Evolutionary conservation across 2,113 vertebrate genomes (phyloP), one percentile per base, ranked within the genome.

Genomic region (Pseudorectes ferrugineus): DNA sequence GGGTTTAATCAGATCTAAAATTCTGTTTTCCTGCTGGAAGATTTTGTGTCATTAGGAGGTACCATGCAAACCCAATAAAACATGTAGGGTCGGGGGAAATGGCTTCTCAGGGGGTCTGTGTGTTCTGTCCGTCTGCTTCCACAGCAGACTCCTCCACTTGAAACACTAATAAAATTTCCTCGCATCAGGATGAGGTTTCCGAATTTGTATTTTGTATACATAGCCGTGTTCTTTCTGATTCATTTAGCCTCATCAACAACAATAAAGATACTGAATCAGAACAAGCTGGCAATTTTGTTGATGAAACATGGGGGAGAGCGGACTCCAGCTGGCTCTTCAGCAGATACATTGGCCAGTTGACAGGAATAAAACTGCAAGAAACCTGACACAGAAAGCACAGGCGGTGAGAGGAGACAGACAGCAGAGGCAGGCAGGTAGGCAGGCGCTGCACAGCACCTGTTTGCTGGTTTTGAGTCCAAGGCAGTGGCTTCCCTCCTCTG

Each of bases 231-330:
- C 88, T 78, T 90, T 96, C 94, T 88, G 93, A 96, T 94, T 96
- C 93, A 85, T 95, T 94, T 94, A 92, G 82, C 90, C 92, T 92
- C 89, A 90, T 96, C 93, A 92, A 93, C 93, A 95, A 89, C 88
- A 96, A 92, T 96, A 94, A 96, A 96, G 93, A 94, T 77, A 77
- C 92, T 93, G 94, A 94, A 94, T 94, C 92, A 92, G 94, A 97
- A 83, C 78, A 93, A 96, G 93, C 95, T 95, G 93, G 93, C 92
- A 77, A 82, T 96, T 93, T 55, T 96, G 94, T 95, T 93, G 95
- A 88, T 94, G 96, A 97, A 94, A 96, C 95, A 96, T 49, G 24
- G 75, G 71, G 89, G 82, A 63, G 82, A 46, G 61, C 11, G 28
- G 94, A 54, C 88, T 95, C 95, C 96, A 96, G 94, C 96, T 96